phyloP scores from a whole-genome alignment of 1,140 invertebrate species.

The Dreissena rostriformis region DNA sequence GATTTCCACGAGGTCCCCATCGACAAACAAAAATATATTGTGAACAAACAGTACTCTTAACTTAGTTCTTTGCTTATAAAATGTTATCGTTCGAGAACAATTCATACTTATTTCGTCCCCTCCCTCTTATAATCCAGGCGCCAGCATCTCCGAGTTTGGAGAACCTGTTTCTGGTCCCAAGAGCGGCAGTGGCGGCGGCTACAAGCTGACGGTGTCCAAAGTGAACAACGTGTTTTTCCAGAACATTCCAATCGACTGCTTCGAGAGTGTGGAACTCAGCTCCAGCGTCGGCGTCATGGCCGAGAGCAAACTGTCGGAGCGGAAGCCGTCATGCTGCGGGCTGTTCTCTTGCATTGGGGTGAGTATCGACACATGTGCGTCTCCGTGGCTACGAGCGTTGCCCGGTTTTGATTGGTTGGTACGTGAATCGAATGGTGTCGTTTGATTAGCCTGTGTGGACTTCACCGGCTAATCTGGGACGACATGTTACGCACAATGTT shows the following conservation, averaged over 20 bases:
- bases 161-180: not conserved
- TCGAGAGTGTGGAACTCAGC: conserved; percentile 71
- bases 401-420: too few relatives aligned
- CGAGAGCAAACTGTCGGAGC: conserved; percentile 66
- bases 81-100: not conserved
- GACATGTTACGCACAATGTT: too few relatives aligned
- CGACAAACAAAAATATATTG: too few relatives aligned
- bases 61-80: not conserved
- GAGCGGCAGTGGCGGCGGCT: conserved; percentile 55
- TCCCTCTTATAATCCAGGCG: conserved; percentile 54
- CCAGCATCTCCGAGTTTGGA: conserved; percentile 61
- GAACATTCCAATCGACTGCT: conserved; percentile 69
- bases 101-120: not conserved
- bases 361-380: conserved; percentile 6
- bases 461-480: too few relatives aligned
- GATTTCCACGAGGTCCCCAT: too few relatives aligned
- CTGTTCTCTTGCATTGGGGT: conserved; percentile 60
- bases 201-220: conserved; percentile 69
- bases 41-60: not conserved
- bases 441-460: too few relatives aligned
- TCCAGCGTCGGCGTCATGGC: conserved; percentile 63
- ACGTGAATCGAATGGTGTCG: too few relatives aligned
- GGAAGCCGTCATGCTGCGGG: conserved; percentile 61
- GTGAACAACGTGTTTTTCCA: conserved; percentile 66
- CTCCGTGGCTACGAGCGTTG: too few relatives aligned